phyloP scores from a whole-genome alignment of 2,797 vertebrate species.

The Danio choprae region DNA sequence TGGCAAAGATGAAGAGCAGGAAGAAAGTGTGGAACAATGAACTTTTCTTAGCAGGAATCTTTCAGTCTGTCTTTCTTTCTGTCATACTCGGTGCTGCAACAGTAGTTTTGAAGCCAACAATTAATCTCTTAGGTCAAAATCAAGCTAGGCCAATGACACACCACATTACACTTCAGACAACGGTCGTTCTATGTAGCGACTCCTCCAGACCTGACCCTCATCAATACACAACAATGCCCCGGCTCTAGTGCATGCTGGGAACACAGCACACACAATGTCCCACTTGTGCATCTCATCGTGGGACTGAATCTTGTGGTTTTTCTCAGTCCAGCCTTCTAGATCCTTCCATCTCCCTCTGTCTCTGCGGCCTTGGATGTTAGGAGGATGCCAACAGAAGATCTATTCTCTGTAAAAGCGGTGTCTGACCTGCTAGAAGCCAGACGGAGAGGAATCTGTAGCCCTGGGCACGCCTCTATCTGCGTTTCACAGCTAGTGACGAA shows the following conservation, averaged over 20 bases:
- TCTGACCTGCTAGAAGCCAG: constrained; percentile 37
- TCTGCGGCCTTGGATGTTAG: background rate
- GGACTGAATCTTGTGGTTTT: constrained; percentile 49
- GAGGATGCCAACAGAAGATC: constrained; percentile 22
- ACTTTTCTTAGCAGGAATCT: background rate
- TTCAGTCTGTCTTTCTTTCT: constrained; percentile 14
- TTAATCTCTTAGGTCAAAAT: constrained; percentile 28
- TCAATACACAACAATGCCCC: constrained; percentile 20
- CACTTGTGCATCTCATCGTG: constrained; percentile 50
- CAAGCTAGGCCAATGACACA: constrained; percentile 39
- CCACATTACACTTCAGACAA: constrained; percentile 37
- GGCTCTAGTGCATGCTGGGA: constrained; percentile 45
- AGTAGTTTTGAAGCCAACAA: constrained; percentile 13
- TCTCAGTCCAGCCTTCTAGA: constrained; percentile 40
- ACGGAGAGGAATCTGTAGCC: constrained; percentile 28
- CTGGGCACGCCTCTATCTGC: constrained; percentile 13
- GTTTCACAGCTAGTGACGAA: constrained; percentile 34
- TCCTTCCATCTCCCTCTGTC: constrained; percentile 15
- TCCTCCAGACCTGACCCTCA: constrained; percentile 38
- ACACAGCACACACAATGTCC: constrained; percentile 40
- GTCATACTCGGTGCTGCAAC: background rate
- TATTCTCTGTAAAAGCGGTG: constrained; percentile 18
- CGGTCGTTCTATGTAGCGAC: constrained; percentile 21
- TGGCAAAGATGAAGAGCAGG: constrained; percentile 3
- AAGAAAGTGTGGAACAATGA: constrained; percentile 4